Conservation (phyloP, 2,888 invertebrate species). For the Blera fallax region DNA sequence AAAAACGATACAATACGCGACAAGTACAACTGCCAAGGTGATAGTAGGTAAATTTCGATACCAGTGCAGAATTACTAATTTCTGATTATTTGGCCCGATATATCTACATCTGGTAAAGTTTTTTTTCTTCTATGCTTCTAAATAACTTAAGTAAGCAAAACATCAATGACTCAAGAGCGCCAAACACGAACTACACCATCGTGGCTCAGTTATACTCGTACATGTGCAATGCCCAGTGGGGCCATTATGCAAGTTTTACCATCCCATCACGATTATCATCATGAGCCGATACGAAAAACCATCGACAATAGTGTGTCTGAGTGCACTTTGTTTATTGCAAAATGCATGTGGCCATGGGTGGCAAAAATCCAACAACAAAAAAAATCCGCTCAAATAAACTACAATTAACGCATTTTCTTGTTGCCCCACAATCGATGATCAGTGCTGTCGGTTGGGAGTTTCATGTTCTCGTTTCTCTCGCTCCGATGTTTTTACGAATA, state of each 20-base stretch:
- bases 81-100: not conserved
- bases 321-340: slow-evolving; percentile 42
- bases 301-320: slow-evolving; percentile 40
- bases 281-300: slow-evolving; percentile 31
- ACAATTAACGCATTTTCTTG: slow-evolving; percentile 58
- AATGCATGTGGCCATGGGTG: slow-evolving; percentile 20
- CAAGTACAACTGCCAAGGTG: slow-evolving; percentile 1
- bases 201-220: not conserved
- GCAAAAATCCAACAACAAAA: slow-evolving; percentile 29
- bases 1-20: not conserved
- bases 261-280: slow-evolving; percentile 39
- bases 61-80: slow-evolving; percentile 45
- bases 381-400: slow-evolving; percentile 22
- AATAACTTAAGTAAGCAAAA: slow-evolving; percentile 28
- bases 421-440: slow-evolving; percentile 31
- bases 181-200: not conserved
- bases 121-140: not conserved
- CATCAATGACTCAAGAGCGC: slow-evolving; percentile 31
- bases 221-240: not conserved
- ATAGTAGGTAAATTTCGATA: not conserved
- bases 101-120: not conserved
- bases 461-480: slow-evolving; percentile 18
- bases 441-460: not conserved
- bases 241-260: slow-evolving; percentile 39
- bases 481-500: not conserved